Percentiles rank a stretch among this genome's conserved stretches.
Conservation (phyloP, 1,140 invertebrate species). For the Oscheius sp. region DNA sequence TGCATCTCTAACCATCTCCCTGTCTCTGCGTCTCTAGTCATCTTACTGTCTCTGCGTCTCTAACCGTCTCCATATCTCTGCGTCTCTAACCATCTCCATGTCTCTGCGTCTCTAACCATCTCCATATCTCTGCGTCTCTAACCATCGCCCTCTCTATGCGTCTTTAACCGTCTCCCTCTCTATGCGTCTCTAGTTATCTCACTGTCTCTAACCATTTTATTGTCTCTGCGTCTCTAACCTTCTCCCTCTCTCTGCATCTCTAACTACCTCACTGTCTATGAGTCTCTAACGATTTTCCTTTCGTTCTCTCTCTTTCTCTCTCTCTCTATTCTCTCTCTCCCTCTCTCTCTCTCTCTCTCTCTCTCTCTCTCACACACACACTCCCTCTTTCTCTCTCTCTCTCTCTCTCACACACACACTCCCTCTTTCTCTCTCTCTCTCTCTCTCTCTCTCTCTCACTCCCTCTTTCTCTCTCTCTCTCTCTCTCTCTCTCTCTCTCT, state of each 20-base stretch:
- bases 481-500: not conserved
- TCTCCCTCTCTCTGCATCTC: too few species aligned
- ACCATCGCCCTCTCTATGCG: too few species aligned
- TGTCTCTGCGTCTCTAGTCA: not conserved
- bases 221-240: not conserved
- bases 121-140: too few species aligned
- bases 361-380: not conserved
- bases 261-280: not conserved
- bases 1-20: too few species aligned
- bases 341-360: not conserved
- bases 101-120: too few species aligned
- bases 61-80: too few species aligned
- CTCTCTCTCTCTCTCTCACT: not conserved
- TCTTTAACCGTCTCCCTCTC: too few species aligned
- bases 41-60: not conserved
- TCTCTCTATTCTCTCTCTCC: not conserved
- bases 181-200: too few species aligned
- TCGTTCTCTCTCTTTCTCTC: too few species aligned
- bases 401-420: not conserved
- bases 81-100: too few species aligned
- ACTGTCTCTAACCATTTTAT: too few species aligned
- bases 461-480: not conserved
- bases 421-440: not conserved
- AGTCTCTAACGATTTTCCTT: not conserved
- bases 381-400: not conserved